Evolutionary conservation across 2,888 invertebrate species (phyloP), one percentile per base, ranked within the genome.

Genomic region (Drosophila robusta): DNA sequence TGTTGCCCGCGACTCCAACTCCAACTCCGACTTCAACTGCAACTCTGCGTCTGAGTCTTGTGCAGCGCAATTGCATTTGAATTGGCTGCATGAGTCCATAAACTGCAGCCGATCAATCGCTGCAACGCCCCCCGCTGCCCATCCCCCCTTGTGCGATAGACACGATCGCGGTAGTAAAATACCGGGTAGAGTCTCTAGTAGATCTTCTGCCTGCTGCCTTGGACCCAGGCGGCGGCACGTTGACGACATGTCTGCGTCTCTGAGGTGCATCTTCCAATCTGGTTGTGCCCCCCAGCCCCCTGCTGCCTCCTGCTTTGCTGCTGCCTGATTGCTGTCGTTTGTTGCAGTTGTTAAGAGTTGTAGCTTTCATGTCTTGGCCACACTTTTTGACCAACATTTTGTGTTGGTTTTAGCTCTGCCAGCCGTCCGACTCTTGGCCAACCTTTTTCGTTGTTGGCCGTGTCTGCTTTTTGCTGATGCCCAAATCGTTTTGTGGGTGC

Each of bases 61-160:
- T 39, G 46, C 84, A 64, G 81, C 87, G 76, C 88, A 90, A 90
- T 89, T 89, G 91, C 89, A 90, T 85, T 89, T 87, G 84, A 90
- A 91, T 90, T 90, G 90, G 83, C 80, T 81, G 83, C 88, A 87
- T 83, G 83, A 90, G 89, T 89, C 87, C 86, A 88, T 88, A 90
- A 90, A 90, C 80, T 88, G 80, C 88, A 84, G 89, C 80, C 87
- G 90, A 91, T 90, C 91, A 90, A 89, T 90, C 89, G 88, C 77
- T 75, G 66, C 63, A 60, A 42, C 60, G 56, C 55, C 44, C n/a
- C 47, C 14, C 16, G 16, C 8, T 22, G 8, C 36, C 14, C 45
- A 29, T 54, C 24, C 58, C 61, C 66, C 57, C 78, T 75, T 77
- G 4, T 79, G 81, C 81, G 78, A 81, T 77, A 89, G 88, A 89